phyloP scores from a whole-genome alignment of 2,797 vertebrate species.

The Bradypus variegatus region DNA sequence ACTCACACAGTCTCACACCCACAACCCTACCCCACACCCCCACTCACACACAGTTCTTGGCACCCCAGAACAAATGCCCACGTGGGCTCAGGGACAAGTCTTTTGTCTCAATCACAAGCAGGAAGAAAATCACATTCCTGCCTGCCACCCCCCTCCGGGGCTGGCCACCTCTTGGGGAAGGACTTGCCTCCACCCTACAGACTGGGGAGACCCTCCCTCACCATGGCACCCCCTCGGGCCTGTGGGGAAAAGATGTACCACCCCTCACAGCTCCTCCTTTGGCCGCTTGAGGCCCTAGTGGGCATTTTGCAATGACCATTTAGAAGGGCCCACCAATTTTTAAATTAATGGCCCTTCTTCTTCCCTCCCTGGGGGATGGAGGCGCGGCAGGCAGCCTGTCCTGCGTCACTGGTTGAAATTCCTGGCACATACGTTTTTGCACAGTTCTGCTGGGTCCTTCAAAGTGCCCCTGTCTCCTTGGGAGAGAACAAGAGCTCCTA shows the following conservation, averaged over 20 bases:
- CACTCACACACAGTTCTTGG: background rate
- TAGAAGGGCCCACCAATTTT: background rate
- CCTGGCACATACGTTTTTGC: background rate
- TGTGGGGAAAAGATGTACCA: background rate
- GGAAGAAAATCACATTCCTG: background rate
- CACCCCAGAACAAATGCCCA: background rate
- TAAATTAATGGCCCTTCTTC: background rate
- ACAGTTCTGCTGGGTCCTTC: background rate
- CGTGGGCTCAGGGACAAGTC: background rate
- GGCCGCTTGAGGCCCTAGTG: no score
- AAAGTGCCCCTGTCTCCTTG: background rate
- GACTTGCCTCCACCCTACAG: background rate
- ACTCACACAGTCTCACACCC: no score
- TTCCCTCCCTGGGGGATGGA: background rate
- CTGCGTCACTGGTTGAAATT: background rate
- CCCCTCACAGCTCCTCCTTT: background rate
- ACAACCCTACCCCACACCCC: no score
- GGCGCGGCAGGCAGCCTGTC: background rate
- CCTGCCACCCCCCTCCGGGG: no score
- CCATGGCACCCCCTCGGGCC: background rate
- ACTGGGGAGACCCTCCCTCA: background rate
- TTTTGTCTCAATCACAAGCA: no score
- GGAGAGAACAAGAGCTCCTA: background rate
- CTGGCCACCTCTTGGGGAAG: background rate
- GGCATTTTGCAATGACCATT: background rate